Percentiles rank a stretch among this genome's conserved stretches.
Conservation (phyloP, 1,140 invertebrate species). For the Coenobita brevimanus region DNA sequence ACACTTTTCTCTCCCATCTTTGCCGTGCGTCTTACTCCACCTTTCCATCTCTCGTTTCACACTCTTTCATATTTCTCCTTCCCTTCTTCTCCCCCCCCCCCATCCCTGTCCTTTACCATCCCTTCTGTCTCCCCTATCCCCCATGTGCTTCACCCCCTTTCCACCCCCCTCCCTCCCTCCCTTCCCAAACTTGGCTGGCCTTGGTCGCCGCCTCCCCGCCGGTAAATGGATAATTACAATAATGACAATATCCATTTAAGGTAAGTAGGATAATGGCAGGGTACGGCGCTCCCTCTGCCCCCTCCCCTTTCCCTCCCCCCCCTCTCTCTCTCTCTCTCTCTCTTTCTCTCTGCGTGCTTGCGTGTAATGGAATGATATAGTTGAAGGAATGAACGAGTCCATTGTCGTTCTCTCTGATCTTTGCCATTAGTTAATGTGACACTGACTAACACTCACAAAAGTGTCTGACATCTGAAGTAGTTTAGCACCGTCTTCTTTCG, state of each 20-base stretch:
- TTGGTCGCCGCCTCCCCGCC: background rate
- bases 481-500: too few species aligned
- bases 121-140: background rate
- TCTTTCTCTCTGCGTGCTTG: conserved; percentile 9
- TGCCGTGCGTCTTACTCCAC: background rate
- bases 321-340: conserved; percentile 21
- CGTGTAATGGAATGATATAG: too few species aligned
- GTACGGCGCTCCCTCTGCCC: background rate
- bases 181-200: too few species aligned
- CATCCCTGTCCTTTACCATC: background rate
- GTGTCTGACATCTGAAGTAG: too few species aligned
- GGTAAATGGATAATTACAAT: conserved; percentile 43
- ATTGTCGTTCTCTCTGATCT: too few species aligned
- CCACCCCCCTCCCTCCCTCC: background rate
- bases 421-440: too few species aligned
- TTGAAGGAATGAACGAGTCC: too few species aligned
- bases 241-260: conserved; percentile 37
- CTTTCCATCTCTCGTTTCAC: background rate
- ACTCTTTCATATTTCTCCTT: background rate
- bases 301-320: conserved; percentile 15
- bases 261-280: background rate
- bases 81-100: background rate
- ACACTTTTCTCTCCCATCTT: background rate
- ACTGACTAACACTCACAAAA: too few species aligned
- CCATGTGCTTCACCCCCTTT: background rate